phyloP scores from a whole-genome alignment of 2,888 invertebrate genomes.

The Heliconius hortense region DNA sequence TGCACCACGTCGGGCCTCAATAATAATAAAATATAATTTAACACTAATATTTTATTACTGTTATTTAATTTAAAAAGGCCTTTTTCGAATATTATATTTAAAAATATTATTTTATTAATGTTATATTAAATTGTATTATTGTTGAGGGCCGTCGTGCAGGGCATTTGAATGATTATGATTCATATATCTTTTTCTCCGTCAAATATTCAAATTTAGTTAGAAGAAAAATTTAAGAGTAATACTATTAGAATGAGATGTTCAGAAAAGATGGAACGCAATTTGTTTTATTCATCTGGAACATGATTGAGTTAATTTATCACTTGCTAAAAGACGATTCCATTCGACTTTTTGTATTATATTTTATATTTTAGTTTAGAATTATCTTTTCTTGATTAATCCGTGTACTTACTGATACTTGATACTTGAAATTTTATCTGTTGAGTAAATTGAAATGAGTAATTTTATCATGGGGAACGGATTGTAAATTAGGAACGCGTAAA shows the following conservation, averaged over 20 bases:
- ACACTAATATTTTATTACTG: too few species aligned
- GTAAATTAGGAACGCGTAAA: too few species aligned
- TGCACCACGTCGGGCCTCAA: too few species aligned
- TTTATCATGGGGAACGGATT: too few species aligned
- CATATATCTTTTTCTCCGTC: not conserved
- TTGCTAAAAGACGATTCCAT: not conserved
- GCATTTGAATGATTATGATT: not conserved
- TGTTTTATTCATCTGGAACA: slow-evolving; percentile 11
- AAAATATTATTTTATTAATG: too few species aligned
- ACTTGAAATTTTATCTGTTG: too few species aligned
- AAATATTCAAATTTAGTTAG: not conserved
- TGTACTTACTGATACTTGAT: not conserved
- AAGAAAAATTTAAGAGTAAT: slow-evolving; percentile 1
- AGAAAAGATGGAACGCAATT: slow-evolving; percentile 5
- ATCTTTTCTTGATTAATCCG: not conserved
- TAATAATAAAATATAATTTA: too few species aligned
- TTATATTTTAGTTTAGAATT: slow-evolving; percentile 5
- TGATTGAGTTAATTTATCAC: slow-evolving; percentile 15
- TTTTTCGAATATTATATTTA: too few species aligned
- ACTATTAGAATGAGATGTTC: slow-evolving; percentile 12
- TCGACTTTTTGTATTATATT: not conserved
- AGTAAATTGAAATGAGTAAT: too few species aligned
- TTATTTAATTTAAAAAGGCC: too few species aligned
- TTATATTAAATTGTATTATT: too few species aligned
- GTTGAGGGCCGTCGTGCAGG: too few species aligned